Percentiles rank a stretch among this genome's conserved stretches.
Conservation (phyloP, 2,113 vertebrate species). For the Ellobius talpinus region DNA sequence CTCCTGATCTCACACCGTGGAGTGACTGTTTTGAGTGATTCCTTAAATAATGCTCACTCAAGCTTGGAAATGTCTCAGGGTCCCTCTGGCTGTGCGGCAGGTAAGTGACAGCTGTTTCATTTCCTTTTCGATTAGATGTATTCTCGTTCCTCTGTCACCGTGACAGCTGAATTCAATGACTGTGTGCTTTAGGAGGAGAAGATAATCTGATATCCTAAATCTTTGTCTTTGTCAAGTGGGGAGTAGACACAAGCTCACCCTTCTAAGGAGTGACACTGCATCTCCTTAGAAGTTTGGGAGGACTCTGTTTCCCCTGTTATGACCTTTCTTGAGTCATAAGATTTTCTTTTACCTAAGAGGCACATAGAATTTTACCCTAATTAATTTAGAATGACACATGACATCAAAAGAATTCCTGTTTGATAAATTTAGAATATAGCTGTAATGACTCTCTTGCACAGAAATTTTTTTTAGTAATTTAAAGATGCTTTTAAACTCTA, state of each 20-base stretch:
- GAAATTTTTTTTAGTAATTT: not conserved
- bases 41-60: not conserved
- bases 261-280: not conserved
- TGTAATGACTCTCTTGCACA: not conserved
- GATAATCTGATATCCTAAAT: slow-evolving; percentile 53
- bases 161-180: slow-evolving; percentile 21
- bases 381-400: slow-evolving; percentile 25
- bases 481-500: not conserved
- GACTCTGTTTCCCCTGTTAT: not conserved
- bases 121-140: not conserved
- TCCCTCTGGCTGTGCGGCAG: not conserved
- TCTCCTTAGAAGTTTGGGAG: slow-evolving; percentile 21
- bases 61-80: not conserved
- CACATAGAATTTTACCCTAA: slow-evolving; percentile 11
- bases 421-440: slow-evolving; percentile 48
- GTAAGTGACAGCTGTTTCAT: not conserved
- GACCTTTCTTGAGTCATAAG: not conserved
- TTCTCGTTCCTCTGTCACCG: not conserved
- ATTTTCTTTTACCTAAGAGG: not conserved
- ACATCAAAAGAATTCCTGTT: slow-evolving; percentile 20
- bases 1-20: not conserved
- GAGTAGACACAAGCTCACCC: slow-evolving; percentile 28
- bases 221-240: slow-evolving; percentile 44
- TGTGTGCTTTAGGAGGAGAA: slow-evolving; percentile 33
- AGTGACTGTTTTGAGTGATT: not conserved